These are phyloP conservation scores for Belonocnema kinseyi DNA, from an alignment of 1,140 invertebrate genomes.

Conservation along the genomic window DNA sequence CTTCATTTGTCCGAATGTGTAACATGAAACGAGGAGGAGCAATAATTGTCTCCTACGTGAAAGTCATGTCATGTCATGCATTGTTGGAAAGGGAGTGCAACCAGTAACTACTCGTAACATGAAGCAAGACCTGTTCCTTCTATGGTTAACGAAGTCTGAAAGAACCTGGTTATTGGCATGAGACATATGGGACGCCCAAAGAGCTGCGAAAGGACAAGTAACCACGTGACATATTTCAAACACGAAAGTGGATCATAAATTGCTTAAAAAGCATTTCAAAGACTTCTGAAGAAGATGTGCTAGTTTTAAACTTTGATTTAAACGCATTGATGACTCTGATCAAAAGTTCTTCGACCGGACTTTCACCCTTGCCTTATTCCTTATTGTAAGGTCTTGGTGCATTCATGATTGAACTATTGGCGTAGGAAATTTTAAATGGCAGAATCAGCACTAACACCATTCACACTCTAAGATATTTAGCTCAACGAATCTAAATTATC, in stretches of 20 bases:
- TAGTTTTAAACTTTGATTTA: slow-evolving; percentile 25
- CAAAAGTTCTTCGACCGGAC: slow-evolving; percentile 29
- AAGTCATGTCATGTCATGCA: slow-evolving; percentile 1
- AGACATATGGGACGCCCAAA: slow-evolving; percentile 6
- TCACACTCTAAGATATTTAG: slow-evolving; percentile 14
- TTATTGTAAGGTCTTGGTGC: slow-evolving; percentile 9
- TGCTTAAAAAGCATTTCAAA: slow-evolving; percentile 30
- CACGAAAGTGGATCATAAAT: slow-evolving; percentile 13
- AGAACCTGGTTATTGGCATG: slow-evolving; percentile 26
- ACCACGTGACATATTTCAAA: background rate
- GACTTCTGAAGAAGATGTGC: slow-evolving; percentile 4
- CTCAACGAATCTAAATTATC: background rate
- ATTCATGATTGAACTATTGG: slow-evolving; percentile 30
- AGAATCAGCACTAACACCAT: slow-evolving; percentile 8
- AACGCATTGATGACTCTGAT: slow-evolving; percentile 11
- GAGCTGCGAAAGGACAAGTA: slow-evolving; percentile 8
- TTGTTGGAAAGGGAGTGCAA: background rate
- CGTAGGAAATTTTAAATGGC: slow-evolving; percentile 17
- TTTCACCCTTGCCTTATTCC: slow-evolving; percentile 21
- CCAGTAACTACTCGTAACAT: background rate
- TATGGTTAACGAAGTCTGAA: slow-evolving; percentile 19
- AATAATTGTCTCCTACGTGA: slow-evolving; percentile 20
- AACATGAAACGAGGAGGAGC: background rate
- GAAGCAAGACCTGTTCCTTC: slow-evolving; percentile 10
- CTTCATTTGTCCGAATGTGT: slow-evolving; percentile 13